Evolutionary conservation across 2,888 invertebrate species (phyloP), one percentile per base, ranked within the genome.

Genomic region (Machimus atricapillus): DNA sequence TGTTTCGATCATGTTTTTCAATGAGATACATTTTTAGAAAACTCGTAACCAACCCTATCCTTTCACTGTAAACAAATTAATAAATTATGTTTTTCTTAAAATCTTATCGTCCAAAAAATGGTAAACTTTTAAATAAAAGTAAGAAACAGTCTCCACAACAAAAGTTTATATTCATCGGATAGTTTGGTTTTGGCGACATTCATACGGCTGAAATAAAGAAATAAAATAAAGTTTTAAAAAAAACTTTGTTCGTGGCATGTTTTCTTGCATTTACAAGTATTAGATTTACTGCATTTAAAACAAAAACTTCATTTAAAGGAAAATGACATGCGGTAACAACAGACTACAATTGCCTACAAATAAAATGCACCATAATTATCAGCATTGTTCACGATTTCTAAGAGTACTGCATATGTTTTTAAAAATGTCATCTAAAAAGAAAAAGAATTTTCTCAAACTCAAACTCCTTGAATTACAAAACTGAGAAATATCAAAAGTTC

Each of bases 91-190:
- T 6, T 16, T 31, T 16, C n/a, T 74, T 23, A 31, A 46, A 46
- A 27, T 16, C 12, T 66, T 66, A 79, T 79, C 79, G 52, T 46
- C 79, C 31, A 40, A 79, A 46, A 79, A 79, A 79, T 46, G 79
- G 79, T 79, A 79, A 79, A 52, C 46, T 79, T 23, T 46, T 79
- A 46, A 79, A 79, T 16, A 79, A 46, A 79, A 79, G 52, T 79
- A 79, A 43, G 46, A 79, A 79, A 46, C 79, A 79, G 23, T 79
- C 79, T 14, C 79, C 79, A 79, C 79, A 79, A 79, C 79, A 79
- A 79, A 79, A 79, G 37, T 79, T 40, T 23, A 79, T 19, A 79
- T 79, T 79, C 43, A 52, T 46, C 43, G 46, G 79, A 40, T 46
- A 46, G 79, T 79, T 79, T 40, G 79, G 79, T 40, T 79, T 79